A percentile compares a stretch with the other conserved stretches of the same genome.
These are phyloP conservation scores for Perizoma affinitatum DNA, from an alignment of 2,888 invertebrate species.

Conservation along the genomic window DNA sequence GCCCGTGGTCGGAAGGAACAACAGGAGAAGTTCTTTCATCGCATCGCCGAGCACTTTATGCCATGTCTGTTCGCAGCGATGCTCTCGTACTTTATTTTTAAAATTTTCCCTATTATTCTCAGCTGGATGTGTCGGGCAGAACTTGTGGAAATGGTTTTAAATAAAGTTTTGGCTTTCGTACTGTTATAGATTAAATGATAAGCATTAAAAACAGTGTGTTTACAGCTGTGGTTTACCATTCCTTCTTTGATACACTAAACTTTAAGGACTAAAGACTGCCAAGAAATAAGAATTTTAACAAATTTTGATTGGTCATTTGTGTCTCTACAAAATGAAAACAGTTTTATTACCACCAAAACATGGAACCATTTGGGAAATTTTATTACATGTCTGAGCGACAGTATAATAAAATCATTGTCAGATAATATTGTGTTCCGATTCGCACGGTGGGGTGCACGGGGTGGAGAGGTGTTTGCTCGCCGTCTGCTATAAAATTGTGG, in stretches of 20 bases:
- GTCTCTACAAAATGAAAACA: no score
- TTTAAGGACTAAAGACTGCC: no score
- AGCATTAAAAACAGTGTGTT: no score
- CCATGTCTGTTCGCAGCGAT: conserved; percentile 45
- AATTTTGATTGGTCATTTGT: no score
- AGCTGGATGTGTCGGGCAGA: conserved; percentile 14
- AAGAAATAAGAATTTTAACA: no score
- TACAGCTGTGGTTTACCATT: no score
- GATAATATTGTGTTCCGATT: conserved; percentile 46
- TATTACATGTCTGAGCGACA: conserved; percentile 23
- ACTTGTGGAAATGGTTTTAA: conserved; percentile 11
- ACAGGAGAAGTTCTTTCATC: conserved; percentile 50
- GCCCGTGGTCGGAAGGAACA: conserved; percentile 42
- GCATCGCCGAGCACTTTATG: conserved; percentile 56
- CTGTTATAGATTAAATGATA: neutral
- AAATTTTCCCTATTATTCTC: conserved; percentile 31
- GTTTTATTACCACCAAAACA: conserved; percentile 9
- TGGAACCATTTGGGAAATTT: conserved; percentile 10
- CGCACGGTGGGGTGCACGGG: conserved; percentile 25
- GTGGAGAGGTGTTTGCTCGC: conserved; percentile 42
- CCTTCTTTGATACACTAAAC: no score
- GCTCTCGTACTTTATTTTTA: conserved; percentile 42
- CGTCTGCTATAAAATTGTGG: conserved; percentile 54
- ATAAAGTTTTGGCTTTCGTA: conserved; percentile 8
- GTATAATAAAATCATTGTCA: conserved; percentile 40